These are phyloP conservation scores for Melanogrammus aeglefinus DNA, from an alignment of 2,797 vertebrate species.

Conservation along the genomic window DNA sequence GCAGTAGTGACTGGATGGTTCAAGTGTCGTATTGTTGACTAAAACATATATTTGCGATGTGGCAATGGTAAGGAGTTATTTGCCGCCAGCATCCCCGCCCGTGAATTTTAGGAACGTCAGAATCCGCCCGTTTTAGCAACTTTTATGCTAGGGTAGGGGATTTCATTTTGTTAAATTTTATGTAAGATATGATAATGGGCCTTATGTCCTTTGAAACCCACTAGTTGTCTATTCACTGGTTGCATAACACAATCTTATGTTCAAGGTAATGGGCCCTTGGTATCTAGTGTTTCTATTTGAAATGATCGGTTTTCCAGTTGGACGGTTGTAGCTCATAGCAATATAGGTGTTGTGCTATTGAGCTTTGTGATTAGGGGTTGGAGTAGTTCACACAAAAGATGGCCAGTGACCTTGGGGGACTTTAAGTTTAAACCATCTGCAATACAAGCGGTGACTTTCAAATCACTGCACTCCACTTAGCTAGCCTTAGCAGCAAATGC, in stretches of 20 bases:
- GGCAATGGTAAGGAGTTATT: too few relatives aligned
- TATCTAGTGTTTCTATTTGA: not conserved
- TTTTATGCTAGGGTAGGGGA: not conserved
- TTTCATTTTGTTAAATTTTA: not conserved
- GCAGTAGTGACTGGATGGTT: too few relatives aligned
- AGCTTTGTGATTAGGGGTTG: not conserved
- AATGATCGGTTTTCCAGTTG: not conserved
- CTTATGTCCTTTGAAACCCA: not conserved
- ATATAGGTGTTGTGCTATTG: not conserved
- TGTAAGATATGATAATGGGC: not conserved
- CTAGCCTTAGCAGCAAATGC: conserved; percentile 41
- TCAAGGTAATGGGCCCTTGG: not conserved
- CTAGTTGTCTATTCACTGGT: too few relatives aligned
- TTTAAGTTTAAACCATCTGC: conserved; percentile 41
- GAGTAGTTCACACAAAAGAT: not conserved
- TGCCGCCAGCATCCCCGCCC: too few relatives aligned
- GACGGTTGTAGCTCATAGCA: not conserved
- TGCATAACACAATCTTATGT: too few relatives aligned
- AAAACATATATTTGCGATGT: too few relatives aligned
- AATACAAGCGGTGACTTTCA: conserved; percentile 39
- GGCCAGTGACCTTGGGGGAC: conserved; percentile 7
- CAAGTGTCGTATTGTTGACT: too few relatives aligned
- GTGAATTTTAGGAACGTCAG: too few relatives aligned
- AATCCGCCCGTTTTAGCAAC: too few relatives aligned
- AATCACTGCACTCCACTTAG: conserved; percentile 47